Percentiles rank a stretch among this genome's conserved stretches.
phyloP scores from a whole-genome alignment of 2,113 vertebrate genomes.

The Coptodon bakossiorum region DNA sequence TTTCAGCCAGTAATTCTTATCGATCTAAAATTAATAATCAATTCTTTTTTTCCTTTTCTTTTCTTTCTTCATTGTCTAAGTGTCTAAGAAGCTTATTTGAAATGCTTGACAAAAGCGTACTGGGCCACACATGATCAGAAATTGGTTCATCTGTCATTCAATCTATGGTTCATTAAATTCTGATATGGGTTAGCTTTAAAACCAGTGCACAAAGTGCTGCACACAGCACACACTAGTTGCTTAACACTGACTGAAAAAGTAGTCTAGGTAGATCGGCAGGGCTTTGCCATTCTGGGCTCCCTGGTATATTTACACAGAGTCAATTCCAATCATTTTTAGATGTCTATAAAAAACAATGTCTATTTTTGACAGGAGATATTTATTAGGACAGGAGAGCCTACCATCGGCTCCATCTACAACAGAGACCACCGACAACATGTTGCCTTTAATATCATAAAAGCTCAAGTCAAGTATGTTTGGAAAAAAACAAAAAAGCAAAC shows the following conservation, averaged over 20 bases:
- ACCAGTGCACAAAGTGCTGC: not conserved
- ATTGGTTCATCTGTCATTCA: not conserved
- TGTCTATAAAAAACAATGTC: not conserved
- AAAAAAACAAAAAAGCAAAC: not conserved
- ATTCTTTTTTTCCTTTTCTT: fast-evolving
- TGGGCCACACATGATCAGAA: not conserved
- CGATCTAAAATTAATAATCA: not conserved
- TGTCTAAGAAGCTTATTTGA: not conserved
- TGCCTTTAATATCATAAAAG: not conserved
- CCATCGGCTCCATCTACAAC: not conserved
- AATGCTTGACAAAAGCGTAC: not conserved
- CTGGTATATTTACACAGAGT: not conserved
- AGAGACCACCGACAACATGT: not conserved
- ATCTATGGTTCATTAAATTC: not conserved
- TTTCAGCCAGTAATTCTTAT: not conserved
- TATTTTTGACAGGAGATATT: not conserved
- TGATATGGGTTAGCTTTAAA: not conserved
- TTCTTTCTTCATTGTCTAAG: not conserved
- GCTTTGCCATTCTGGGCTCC: not conserved
- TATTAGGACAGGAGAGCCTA: not conserved
- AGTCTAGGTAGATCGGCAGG: not conserved
- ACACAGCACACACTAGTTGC: not conserved
- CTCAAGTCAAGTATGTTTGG: not conserved
- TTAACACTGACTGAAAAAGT: not conserved
- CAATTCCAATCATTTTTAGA: not conserved